Base-by-base conservation (phyloP, 2,888 invertebrate species). In the Aleiodes leptofemur region DNA sequence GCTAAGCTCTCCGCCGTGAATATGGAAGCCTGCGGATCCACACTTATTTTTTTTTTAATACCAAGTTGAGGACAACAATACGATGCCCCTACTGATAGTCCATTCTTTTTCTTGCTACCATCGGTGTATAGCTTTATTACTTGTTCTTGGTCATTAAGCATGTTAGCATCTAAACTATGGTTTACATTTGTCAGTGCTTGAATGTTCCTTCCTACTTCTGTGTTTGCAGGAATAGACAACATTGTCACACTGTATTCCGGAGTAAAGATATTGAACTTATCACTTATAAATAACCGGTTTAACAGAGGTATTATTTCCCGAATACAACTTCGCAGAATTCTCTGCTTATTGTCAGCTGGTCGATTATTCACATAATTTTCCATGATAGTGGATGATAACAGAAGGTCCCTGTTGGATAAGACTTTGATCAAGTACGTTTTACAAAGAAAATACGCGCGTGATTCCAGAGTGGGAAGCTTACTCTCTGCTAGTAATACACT, bases 1-100 rank as follows among this genome's bases (percentile, higher is more conserved):
- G 64, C 64, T 7, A 64, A 7, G 43, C 64, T 38, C 43, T 64
- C 64, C 4, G 64, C 64, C n/a, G 64, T 43, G 7, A 59, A 31
- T 13, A 59, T 16, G 11, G 14, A 53, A 0, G 6, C 0, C 3
- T 7, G 1, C 4, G 53, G 53, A n/a, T 5, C 4, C 1, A 59
- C 11, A 34, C 59, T 34, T 1, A 31, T 4, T 9, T 4, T 43
- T 7, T 0, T 7, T 5, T 14, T 16, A 0, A 64, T 3, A 11
- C 14, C 23, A 4, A 64, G 4, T 14, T 64, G 6, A 9, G 23
- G 48, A 48, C 43, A 64, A 4, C n/a, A 38, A 11, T n/a, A 14
- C 1, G 43, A 4, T 5, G 23, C 43, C 0, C 64, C 64, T 16
- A 64, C 64, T 4, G 64, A 64, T 14, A n/a, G 3, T 7, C 61